These are phyloP conservation scores for Prunella fulvescens DNA, from an alignment of 2,113 vertebrate genomes.

Conservation along the genomic window DNA sequence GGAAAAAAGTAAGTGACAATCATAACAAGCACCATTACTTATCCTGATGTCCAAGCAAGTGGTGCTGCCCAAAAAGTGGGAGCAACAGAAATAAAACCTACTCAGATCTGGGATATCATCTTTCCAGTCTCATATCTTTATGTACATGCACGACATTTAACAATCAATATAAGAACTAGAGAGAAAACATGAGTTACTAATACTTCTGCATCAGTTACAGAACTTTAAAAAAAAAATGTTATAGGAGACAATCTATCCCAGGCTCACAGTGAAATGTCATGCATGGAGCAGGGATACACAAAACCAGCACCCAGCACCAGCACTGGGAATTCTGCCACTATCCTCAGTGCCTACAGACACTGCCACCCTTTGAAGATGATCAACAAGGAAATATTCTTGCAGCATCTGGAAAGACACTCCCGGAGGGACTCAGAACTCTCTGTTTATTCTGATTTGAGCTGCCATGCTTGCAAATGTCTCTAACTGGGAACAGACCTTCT, in stretches of 20 bases:
- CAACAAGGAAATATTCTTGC: not conserved
- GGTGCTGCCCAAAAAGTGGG: not conserved
- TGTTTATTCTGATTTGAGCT: slow-evolving; percentile 4
- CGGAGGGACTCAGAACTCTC: not conserved
- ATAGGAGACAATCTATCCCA: not conserved
- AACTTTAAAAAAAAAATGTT: not conserved
- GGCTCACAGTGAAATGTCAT: not conserved
- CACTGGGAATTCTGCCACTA: not conserved
- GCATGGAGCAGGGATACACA: not conserved
- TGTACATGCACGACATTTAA: not conserved
- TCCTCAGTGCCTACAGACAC: not conserved
- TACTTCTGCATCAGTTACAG: not conserved
- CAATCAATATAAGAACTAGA: not conserved
- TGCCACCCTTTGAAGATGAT: slow-evolving; percentile 4
- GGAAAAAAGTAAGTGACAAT: not conserved
- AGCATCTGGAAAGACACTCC: not conserved
- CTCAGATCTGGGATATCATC: not conserved
- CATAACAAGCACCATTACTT: not conserved
- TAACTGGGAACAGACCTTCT: slow-evolving; percentile 1
- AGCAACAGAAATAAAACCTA: not conserved
- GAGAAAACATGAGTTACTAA: not conserved
- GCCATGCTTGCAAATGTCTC: not conserved
- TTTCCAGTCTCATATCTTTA: not conserved
- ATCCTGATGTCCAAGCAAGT: not conserved
- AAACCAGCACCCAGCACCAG: not conserved